Evolutionary conservation across 2,113 vertebrate species (phyloP).

Genomic region (Oncorhynchus tshawytscha): DNA sequence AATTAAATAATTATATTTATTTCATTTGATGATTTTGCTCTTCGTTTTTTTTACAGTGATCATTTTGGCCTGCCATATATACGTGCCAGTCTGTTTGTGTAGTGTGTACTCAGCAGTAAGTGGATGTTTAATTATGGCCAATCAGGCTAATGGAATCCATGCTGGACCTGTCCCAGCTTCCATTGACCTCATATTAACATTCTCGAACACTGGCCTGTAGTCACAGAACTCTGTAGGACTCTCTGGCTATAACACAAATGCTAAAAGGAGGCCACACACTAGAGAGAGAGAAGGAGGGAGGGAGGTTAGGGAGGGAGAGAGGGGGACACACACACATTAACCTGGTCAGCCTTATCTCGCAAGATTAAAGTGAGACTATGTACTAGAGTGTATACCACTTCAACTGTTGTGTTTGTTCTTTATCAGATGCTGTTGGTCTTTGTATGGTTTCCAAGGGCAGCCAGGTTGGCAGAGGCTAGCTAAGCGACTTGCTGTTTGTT

Average conservation of each 20-base stretch:
- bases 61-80: neutral
- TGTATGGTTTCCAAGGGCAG: slow-evolving; percentile 18
- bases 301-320: neutral
- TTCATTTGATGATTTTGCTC: too few relatives aligned
- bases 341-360: slow-evolving; percentile 3
- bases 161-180: slow-evolving; percentile 22
- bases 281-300: neutral
- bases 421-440: slow-evolving; percentile 25
- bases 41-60: neutral
- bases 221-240: slow-evolving; percentile 36
- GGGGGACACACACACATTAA: slow-evolving; percentile 6
- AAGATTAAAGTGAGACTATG: slow-evolving; percentile 13
- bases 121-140: slow-evolving; percentile 49
- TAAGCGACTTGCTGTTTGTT: slow-evolving; percentile 45
- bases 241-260: slow-evolving; percentile 37
- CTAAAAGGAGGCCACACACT: slow-evolving; percentile 45
- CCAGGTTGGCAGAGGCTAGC: neutral
- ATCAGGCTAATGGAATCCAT: slow-evolving; percentile 54
- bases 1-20: too few relatives aligned
- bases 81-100: neutral
- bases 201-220: slow-evolving; percentile 50
- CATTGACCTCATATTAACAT: slow-evolving; percentile 56
- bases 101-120: slow-evolving; percentile 7
- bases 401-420: slow-evolving; percentile 29
- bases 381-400: neutral